Evolutionary conservation across 2,797 vertebrate genomes (phyloP).

Genomic region (Cirrhinus molitorella): DNA sequence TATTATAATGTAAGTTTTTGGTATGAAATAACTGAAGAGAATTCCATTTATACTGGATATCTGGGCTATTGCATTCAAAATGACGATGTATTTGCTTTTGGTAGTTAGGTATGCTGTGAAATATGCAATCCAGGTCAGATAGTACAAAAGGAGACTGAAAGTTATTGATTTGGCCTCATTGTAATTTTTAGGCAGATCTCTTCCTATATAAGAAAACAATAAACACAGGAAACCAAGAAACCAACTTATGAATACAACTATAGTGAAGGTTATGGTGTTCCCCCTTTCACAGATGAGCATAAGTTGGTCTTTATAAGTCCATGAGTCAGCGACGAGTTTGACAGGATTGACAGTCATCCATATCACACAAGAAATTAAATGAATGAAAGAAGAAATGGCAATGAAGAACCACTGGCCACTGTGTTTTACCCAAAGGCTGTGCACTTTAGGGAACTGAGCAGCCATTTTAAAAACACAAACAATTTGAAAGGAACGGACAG

Average conservation of each 20-base stretch:
- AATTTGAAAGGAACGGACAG: slow-evolving; percentile 85
- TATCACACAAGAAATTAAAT: slow-evolving; percentile 67
- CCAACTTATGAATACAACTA: slow-evolving; percentile 50
- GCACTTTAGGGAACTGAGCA: slow-evolving; percentile 46
- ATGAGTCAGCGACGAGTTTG: slow-evolving; percentile 68
- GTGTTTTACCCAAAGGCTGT: slow-evolving; percentile 80
- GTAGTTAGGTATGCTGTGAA: slow-evolving; percentile 69
- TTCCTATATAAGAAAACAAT: slow-evolving; percentile 85
- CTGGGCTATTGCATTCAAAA: slow-evolving; percentile 63
- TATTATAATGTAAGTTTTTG: slow-evolving; percentile 83
- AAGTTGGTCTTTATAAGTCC: slow-evolving; percentile 65
- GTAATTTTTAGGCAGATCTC: slow-evolving; percentile 88
- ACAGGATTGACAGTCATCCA: slow-evolving; percentile 63
- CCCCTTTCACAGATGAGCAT: slow-evolving; percentile 73
- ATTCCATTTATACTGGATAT: slow-evolving; percentile 76
- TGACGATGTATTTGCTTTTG: background rate
- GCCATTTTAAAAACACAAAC: slow-evolving; percentile 84
- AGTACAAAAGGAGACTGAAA: slow-evolving; percentile 83
- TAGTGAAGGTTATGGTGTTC: background rate
- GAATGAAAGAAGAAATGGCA: slow-evolving; percentile 59
- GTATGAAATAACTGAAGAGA: slow-evolving; percentile 83
- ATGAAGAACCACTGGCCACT: slow-evolving; percentile 78
- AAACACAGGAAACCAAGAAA: slow-evolving; percentile 73
- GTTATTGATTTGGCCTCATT: slow-evolving; percentile 89
- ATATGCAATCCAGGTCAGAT: slow-evolving; percentile 80